Evolutionary conservation across 2,888 invertebrate genomes (phyloP).

Genomic region (Synergus japonicus): DNA sequence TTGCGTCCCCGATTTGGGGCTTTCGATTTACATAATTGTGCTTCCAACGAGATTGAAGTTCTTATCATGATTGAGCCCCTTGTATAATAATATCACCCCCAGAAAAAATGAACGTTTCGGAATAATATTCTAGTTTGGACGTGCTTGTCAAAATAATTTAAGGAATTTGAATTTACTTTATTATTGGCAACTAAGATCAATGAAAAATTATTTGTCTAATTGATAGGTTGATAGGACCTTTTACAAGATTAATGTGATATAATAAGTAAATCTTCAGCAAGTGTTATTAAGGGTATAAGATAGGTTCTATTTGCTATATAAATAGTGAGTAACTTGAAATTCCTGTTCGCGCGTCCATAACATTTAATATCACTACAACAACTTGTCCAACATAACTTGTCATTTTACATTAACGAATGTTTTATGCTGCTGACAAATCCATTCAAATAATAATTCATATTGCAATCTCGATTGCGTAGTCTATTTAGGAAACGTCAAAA

Average conservation of each 20-base stretch:
- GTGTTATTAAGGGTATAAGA: not conserved
- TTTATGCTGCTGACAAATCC: not conserved
- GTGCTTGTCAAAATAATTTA: no score
- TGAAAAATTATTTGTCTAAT: not conserved
- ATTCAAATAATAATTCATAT: no score
- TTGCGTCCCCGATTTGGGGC: not conserved
- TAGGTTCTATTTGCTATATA: not conserved
- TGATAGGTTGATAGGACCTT: not conserved
- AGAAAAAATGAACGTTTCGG: not conserved
- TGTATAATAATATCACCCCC: not conserved
- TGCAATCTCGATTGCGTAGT: no score
- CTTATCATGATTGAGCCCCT: not conserved
- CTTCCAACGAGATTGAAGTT: not conserved
- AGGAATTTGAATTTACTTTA: no score
- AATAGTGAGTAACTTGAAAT: slow-evolving; percentile 1
- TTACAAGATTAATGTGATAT: not conserved
- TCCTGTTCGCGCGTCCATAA: not conserved
- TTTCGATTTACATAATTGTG: not conserved
- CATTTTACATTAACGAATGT: not conserved
- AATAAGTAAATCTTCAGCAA: not conserved
- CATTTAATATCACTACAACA: not conserved
- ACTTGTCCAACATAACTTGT: not conserved
- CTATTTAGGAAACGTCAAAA: no score
- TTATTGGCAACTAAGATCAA: not conserved
- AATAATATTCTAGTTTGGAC: not conserved